Conservation (phyloP, 2,888 invertebrate species). For the Oithona nana region DNA sequence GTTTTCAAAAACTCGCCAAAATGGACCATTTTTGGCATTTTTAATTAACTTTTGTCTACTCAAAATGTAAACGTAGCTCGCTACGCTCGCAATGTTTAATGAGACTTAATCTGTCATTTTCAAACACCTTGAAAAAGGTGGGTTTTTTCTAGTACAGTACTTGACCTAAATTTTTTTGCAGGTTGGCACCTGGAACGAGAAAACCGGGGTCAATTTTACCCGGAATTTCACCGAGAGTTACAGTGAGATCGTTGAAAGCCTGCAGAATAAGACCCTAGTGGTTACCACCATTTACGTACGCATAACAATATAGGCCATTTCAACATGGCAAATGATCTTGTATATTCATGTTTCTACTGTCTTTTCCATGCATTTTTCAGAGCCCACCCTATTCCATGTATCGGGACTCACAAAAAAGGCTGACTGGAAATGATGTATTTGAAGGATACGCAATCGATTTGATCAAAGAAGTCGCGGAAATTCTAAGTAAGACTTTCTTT, state of each 20-base stretch:
- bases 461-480: conserved; percentile 12
- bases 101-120: too few species aligned
- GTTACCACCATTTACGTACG: conserved; percentile 53
- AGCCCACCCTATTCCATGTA: conserved; percentile 73
- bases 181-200: conserved; percentile 25
- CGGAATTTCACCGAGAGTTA: conserved; percentile 41
- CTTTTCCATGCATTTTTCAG: conserved; percentile 33
- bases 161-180: too few species aligned
- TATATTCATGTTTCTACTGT: background rate
- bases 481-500: conserved; percentile 9
- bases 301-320: background rate
- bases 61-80: too few species aligned
- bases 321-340: background rate
- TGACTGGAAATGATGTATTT: conserved; percentile 59
- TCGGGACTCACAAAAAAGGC: conserved; percentile 49
- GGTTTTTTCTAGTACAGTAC: too few species aligned
- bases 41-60: too few species aligned
- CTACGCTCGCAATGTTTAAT: too few species aligned
- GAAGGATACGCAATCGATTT: conserved; percentile 38
- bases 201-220: conserved; percentile 25
- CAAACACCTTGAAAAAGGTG: too few species aligned
- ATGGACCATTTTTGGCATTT: too few species aligned
- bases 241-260: conserved; percentile 50
- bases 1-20: too few species aligned
- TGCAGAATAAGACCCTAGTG: conserved; percentile 65